These are phyloP conservation scores for Papilio demoleus DNA, from an alignment of 2,888 invertebrate genomes.

Conservation along the genomic window DNA sequence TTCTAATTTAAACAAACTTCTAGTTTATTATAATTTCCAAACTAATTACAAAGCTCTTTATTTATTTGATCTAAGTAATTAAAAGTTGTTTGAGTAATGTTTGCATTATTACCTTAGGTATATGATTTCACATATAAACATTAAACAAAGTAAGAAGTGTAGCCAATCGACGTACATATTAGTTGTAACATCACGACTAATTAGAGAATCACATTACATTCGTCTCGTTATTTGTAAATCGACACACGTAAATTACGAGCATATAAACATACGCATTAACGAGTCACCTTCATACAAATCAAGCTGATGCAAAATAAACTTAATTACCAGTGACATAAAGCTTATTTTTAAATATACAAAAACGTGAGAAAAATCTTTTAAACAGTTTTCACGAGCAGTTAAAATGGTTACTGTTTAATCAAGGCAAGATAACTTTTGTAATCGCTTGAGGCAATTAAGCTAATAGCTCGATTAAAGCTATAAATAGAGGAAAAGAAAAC, in stretches of 20 bases:
- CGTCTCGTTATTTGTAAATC: constrained; percentile 45
- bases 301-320: constrained; percentile 16
- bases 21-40: not conserved
- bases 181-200: constrained; percentile 43
- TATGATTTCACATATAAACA: not conserved
- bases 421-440: constrained; percentile 5
- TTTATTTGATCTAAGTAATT: not conserved
- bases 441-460: constrained; percentile 36
- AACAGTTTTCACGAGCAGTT: constrained; percentile 23
- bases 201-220: constrained; percentile 48
- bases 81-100: not conserved
- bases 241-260: constrained; percentile 43
- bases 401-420: constrained; percentile 25
- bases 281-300: constrained; percentile 9
- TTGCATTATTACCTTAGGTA: not conserved
- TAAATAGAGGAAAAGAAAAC: constrained; percentile 35
- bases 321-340: constrained; percentile 7
- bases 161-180: constrained; percentile 42
- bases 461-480: constrained; percentile 35
- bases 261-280: constrained; percentile 42
- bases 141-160: not conserved
- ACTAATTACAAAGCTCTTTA: not conserved
- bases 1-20: not conserved
- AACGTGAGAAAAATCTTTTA: constrained; percentile 13
- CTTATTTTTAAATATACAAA: constrained; percentile 15